Evolutionary conservation across 2,888 invertebrate genomes (phyloP).

Genomic region (Polymixis lichenea): DNA sequence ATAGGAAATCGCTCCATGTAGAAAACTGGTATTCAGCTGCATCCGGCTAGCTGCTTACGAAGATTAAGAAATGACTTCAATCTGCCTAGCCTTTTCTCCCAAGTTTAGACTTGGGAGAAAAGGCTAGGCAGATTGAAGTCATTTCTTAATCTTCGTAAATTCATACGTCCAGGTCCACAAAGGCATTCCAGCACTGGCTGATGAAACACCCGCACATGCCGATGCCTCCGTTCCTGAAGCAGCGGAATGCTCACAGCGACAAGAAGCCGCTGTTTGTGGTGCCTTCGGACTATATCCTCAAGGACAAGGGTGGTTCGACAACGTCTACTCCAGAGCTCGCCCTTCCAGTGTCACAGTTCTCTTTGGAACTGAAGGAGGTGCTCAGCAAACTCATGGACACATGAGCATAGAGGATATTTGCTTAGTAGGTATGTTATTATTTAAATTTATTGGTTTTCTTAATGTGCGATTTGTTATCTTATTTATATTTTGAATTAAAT

Average conservation of each 20-base stretch:
- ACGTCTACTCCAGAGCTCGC: conserved; percentile 78
- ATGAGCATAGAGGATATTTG: conserved; percentile 46
- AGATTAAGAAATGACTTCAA: conserved; percentile 1
- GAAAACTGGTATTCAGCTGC: too few species aligned
- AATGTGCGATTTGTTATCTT: conserved; percentile 18
- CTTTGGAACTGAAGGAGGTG: conserved; percentile 84
- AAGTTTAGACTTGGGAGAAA: too few species aligned
- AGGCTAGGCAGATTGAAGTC: too few species aligned
- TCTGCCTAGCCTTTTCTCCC: too few species aligned
- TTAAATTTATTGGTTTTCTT: conserved; percentile 19
- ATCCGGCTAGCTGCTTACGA: background rate
- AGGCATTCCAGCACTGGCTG: conserved; percentile 83
- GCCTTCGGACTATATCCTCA: conserved; percentile 83
- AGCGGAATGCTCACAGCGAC: conserved; percentile 71
- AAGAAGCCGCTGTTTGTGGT: conserved; percentile 82
- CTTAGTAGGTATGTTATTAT: background rate
- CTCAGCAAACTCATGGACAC: conserved; percentile 83
- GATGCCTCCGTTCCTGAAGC: conserved; percentile 81
- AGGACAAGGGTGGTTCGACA: conserved; percentile 65
- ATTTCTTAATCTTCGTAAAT: conserved; percentile 12
- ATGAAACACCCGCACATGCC: conserved; percentile 76
- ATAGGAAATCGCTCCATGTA: too few species aligned
- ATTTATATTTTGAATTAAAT: conserved; percentile 30
- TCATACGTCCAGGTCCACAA: conserved; percentile 80
- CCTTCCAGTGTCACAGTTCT: conserved; percentile 84